Conservation (phyloP, 2,888 invertebrate genomes). For the Smittia sp. region DNA sequence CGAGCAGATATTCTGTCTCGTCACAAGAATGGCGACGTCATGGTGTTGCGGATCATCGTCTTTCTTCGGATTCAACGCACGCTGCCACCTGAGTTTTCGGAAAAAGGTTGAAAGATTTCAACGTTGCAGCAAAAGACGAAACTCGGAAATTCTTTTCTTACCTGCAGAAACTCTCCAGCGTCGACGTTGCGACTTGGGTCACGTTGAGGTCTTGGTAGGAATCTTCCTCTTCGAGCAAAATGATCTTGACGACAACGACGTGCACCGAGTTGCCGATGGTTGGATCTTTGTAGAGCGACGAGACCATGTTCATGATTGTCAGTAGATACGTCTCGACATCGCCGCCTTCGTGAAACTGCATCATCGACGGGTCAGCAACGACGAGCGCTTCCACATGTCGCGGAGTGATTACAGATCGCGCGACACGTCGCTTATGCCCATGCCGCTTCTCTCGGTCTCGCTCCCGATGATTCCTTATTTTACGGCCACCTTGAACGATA, state of each 20-base stretch:
- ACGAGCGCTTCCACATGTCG: constrained; percentile 82
- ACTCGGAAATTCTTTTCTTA: constrained; percentile 43
- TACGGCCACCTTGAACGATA: constrained; percentile 53
- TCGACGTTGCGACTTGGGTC: constrained; percentile 77
- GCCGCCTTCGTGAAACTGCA: constrained; percentile 76
- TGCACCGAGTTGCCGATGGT: constrained; percentile 88
- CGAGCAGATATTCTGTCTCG: constrained; percentile 72
- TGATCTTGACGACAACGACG: constrained; percentile 82
- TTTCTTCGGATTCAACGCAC: constrained; percentile 67
- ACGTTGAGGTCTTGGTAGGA: constrained; percentile 65
- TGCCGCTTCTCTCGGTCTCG: constrained; percentile 46
- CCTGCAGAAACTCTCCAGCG: constrained; percentile 79
- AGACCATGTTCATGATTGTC: constrained; percentile 92
- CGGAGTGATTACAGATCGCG: constrained; percentile 70
- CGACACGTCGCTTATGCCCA: constrained; percentile 50
- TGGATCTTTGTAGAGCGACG: constrained; percentile 79
- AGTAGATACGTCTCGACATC: constrained; percentile 82
- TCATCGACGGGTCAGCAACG: constrained; percentile 85
- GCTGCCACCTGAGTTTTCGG: constrained; percentile 64
- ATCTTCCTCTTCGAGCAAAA: constrained; percentile 67
- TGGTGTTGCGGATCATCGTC: constrained; percentile 84
- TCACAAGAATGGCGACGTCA: constrained; percentile 84
- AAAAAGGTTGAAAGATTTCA: constrained; percentile 27
- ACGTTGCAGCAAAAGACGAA: constrained; percentile 34
- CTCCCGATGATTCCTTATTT: constrained; percentile 46